Evolutionary conservation across 1,140 invertebrate genomes (phyloP).

Genomic region (Coptotermes formosanus): DNA sequence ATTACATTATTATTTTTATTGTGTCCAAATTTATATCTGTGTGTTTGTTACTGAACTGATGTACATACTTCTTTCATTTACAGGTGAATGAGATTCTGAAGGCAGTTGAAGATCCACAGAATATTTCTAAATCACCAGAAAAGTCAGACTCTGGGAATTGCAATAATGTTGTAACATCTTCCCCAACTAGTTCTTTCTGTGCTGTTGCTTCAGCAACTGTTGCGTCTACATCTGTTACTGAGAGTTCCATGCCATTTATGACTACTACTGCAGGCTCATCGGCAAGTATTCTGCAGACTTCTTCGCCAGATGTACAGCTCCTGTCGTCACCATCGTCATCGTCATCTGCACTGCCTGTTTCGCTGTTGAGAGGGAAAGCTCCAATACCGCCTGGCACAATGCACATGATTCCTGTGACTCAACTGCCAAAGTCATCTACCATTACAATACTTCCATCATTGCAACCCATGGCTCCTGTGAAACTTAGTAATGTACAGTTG

Average conservation of each 20-base stretch:
- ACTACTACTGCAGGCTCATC: neutral
- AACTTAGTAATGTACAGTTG: neutral
- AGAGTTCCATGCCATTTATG: neutral
- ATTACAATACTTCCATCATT: constrained; percentile 2
- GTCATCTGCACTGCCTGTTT: neutral
- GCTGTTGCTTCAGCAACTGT: neutral
- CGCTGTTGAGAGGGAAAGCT: neutral
- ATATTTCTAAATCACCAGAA: neutral
- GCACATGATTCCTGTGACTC: neutral
- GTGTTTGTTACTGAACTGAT: neutral
- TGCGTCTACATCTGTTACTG: neutral
- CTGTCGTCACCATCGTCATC: neutral
- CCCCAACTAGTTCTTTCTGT: neutral
- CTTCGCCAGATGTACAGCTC: neutral
- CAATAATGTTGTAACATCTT: no score
- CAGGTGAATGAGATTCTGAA: constrained; percentile 40
- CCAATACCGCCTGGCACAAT: neutral
- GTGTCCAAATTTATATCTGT: no score
- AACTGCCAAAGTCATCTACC: neutral
- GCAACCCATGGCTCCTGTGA: neutral
- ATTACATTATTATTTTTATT: no score
- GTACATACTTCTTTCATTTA: constrained; percentile 31
- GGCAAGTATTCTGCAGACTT: neutral
- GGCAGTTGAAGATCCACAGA: constrained; percentile 39
- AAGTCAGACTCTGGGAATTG: no score